These are phyloP conservation scores for Chamaetylas fuelleborni DNA, from an alignment of 2,113 vertebrate genomes.

Conservation along the genomic window DNA sequence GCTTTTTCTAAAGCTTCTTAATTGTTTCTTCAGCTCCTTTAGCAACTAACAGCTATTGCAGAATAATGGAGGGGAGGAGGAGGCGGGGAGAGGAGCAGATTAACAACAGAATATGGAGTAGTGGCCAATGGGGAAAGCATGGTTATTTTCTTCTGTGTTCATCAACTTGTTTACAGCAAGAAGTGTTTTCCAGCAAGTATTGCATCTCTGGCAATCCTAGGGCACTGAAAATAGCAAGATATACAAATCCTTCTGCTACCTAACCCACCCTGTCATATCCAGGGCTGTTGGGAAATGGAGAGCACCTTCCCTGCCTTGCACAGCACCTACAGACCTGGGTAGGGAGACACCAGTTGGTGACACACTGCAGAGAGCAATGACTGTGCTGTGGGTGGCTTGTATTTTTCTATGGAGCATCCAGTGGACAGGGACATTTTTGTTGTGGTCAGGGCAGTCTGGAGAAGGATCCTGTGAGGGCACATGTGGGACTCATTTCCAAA, in stretches of 20 bases:
- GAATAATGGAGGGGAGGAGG: background rate
- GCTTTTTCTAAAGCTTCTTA: slow-evolving; percentile 19
- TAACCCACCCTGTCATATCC: background rate
- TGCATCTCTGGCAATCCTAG: background rate
- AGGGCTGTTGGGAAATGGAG: background rate
- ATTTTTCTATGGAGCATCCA: background rate
- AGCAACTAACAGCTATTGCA: background rate
- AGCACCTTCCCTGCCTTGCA: background rate
- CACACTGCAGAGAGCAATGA: fast-evolving
- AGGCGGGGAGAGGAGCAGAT: background rate
- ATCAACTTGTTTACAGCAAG: background rate
- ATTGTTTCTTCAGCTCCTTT: slow-evolving; percentile 34
- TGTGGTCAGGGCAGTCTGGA: background rate
- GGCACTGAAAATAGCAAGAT: background rate
- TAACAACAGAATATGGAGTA: background rate
- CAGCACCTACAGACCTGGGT: background rate
- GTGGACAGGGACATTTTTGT: background rate
- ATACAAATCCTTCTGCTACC: background rate
- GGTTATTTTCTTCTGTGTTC: background rate
- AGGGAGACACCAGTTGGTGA: background rate
- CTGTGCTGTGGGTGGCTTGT: background rate
- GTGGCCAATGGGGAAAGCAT: background rate
- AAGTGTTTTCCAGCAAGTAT: background rate
- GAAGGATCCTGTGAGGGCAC: background rate
- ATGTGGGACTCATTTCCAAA: background rate